Evolutionary conservation across 2,888 invertebrate genomes (phyloP), one percentile per base, ranked within the genome.

Genomic region (Drosophila macrospina): DNA sequence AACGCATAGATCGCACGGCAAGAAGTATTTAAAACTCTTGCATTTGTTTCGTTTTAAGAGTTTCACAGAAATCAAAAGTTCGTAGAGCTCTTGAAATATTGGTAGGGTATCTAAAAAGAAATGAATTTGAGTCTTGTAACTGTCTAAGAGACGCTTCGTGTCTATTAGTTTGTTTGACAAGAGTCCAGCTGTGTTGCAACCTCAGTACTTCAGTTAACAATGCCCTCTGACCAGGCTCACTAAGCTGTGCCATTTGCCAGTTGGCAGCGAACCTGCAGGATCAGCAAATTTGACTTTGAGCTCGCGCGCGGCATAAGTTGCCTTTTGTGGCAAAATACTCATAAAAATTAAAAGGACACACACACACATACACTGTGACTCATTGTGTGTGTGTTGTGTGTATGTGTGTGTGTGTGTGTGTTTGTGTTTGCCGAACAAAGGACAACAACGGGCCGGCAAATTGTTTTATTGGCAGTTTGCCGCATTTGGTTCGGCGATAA

Each of bases 401-500:
- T n/a, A n/a, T n/a, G n/a, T n/a, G n/a, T n/a, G n/a, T 44, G 26
- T 26, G 8, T 24, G 20, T 39, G 52, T 37, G 24, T 77, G 61
- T 74, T 72, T 69, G 55, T 61, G 42, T 73, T 62, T 44, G 41
- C 11, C 24, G 59, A 71, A 84, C 80, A 83, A 83, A 72, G 62
- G 64, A 50, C 36, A 48, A 60, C 61, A 80, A 75, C 65, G 66
- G 62, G 37, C 67, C 69, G 57, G 60, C 87, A 84, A 85, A 85
- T 85, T 85, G 89, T 81, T 88, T 88, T 88, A 84, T 84, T 88
- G 84, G 65, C 82, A 87, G 78, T 64, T 64, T 75, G 73, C 64
- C 70, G 84, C 87, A 87, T 88, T 87, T 69, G 66, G 47, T 44
- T 48, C 67, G 83, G 86, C 86, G 71, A 88, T 83, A 83, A 83